Base-by-base conservation (phyloP, 2,797 vertebrate genomes). In the Heterohyrax brucei region DNA sequence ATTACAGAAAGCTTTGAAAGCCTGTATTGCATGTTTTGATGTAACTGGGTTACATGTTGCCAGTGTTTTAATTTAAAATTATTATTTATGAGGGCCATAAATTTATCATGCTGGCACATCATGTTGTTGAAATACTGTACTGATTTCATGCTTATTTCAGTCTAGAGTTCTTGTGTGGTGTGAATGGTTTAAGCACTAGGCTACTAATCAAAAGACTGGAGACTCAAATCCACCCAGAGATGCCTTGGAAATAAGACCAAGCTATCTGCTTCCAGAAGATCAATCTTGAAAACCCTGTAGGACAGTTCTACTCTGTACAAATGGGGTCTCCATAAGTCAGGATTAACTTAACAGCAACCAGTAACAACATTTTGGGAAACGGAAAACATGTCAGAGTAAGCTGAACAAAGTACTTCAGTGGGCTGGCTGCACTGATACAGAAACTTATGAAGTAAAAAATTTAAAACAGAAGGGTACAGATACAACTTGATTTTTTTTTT, bases 41-140 rank as follows among this genome's bases (percentile, higher is more conserved):
- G 16, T 93, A 61, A 78, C 50, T 93, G 48, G 24, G 28, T 89
- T 84, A 30, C 13, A 68, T 26, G 7, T 19, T 75, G 39, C 70
- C 48, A 83, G 24, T 59, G n/a, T 76, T 90, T 85, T 93, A 59
- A 92, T 92, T 94, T 61, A 77, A 91, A 95, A 89, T 91, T 91
- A 10, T 94, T 84, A 10, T 10, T 86, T 66, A 80, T 88, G 9
- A 28, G 87, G 24, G 2, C 50, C 81, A 10, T 26, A 91, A 91
- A 39, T 93, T 80, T 46, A 68, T 82, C 44, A 96, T 62, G 68
- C 16, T 84, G 48, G 46, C 21, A 87, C 1, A 84, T 1, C 48
- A 21, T 48, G 6, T 33, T 22, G 3, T n/a, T 81, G 24, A 28
- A 62, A 30, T 33, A 70, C 75, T 75, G 22, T 33, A 46, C 80